These are phyloP conservation scores for Etheostoma nigrum DNA, from an alignment of 2,797 vertebrate genomes.

Conservation along the genomic window DNA sequence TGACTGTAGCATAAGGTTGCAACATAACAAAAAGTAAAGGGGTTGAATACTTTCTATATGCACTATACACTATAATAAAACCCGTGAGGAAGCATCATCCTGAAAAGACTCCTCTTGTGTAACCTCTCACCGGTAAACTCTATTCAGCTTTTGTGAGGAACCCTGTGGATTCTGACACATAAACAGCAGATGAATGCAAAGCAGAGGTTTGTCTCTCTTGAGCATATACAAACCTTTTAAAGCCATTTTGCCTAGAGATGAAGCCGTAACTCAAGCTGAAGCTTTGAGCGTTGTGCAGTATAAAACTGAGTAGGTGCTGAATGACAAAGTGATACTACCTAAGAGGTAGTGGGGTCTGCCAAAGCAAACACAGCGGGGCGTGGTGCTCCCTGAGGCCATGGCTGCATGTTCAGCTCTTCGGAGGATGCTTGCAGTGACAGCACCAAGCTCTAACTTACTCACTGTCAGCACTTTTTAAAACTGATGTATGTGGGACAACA, in stretches of 20 bases:
- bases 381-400: constrained; percentile 70
- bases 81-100: constrained; percentile 19
- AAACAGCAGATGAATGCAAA: constrained; percentile 52
- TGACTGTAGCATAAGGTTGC: background rate
- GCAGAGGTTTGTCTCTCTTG: constrained; percentile 30
- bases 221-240: constrained; percentile 46
- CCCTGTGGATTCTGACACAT: constrained; percentile 43
- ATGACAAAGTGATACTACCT: constrained; percentile 84
- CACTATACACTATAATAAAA: constrained; percentile 14
- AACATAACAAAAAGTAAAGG: background rate
- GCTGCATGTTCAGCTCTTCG: constrained; percentile 80
- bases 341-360: constrained; percentile 68
- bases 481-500: constrained; percentile 65
- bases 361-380: constrained; percentile 77
- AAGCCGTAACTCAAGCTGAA: constrained; percentile 53
- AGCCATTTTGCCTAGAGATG: constrained; percentile 37
- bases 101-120: constrained; percentile 39
- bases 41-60: background rate
- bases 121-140: constrained; percentile 25
- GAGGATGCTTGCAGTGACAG: constrained; percentile 74
- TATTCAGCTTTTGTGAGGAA: constrained; percentile 38
- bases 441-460: constrained; percentile 51
- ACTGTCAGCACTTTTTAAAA: constrained; percentile 76
- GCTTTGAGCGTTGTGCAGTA: constrained; percentile 44
- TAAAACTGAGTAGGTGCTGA: constrained; percentile 62